These are phyloP conservation scores for Sepioteuthis lessoniana DNA, from an alignment of 2,888 invertebrate species.

Conservation along the genomic window DNA sequence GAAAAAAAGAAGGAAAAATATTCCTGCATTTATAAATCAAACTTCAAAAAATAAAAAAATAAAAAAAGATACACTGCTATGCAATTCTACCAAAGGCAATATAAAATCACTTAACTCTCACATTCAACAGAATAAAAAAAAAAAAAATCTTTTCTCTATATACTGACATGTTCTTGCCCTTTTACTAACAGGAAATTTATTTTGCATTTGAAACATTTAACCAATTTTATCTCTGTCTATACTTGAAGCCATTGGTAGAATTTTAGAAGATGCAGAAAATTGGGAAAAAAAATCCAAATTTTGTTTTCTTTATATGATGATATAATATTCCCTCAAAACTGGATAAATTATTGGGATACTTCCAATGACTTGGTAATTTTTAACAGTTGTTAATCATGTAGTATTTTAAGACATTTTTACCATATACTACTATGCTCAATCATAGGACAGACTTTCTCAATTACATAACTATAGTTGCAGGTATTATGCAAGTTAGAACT, in stretches of 20 bases:
- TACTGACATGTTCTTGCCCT: neutral
- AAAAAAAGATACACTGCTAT: neutral
- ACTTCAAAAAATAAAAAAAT: neutral
- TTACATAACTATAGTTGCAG: no score
- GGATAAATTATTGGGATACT: neutral
- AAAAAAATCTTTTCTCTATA: neutral
- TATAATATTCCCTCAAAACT: neutral
- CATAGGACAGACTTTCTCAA: no score
- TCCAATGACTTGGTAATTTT: neutral
- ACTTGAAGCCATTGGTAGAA: neutral
- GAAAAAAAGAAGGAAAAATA: neutral
- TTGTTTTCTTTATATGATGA: neutral
- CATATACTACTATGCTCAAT: neutral
- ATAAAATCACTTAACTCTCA: neutral
- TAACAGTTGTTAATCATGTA: neutral
- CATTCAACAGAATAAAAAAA: neutral
- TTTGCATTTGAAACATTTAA: constrained; percentile 4
- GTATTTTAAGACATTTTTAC: neutral
- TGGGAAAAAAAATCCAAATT: neutral
- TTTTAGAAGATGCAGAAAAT: neutral
- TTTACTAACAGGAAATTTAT: neutral
- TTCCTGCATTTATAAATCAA: neutral
- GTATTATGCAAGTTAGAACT: no score
- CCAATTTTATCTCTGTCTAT: neutral
- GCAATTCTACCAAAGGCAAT: neutral